Percentiles rank a stretch among this genome's conserved stretches.
Evolutionary conservation across 2,797 vertebrate genomes (phyloP).

Genomic region (Poecilia picta): DNA sequence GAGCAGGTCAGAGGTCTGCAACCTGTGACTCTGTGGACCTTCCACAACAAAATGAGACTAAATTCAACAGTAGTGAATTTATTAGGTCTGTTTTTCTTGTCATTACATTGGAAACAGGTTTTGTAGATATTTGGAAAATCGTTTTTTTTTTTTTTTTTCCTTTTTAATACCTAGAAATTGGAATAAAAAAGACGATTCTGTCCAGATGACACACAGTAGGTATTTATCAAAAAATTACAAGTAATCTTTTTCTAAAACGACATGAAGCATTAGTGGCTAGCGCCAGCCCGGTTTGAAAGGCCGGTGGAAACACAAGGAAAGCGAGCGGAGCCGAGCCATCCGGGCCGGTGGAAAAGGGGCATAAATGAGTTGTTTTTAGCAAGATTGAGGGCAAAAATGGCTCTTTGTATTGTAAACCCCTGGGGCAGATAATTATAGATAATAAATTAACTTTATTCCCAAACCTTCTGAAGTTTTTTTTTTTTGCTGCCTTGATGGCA

Average conservation of each 20-base stretch:
- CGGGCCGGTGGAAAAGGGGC: too few species aligned
- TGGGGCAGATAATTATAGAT: slow-evolving; percentile 30
- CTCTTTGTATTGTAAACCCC: neutral
- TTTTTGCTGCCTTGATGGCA: too few species aligned
- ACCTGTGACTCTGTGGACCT: neutral
- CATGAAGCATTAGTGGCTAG: neutral
- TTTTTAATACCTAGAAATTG: neutral
- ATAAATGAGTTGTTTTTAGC: neutral
- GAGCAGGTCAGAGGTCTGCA: slow-evolving; percentile 23
- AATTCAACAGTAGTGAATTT: neutral
- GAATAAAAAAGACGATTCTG: neutral
- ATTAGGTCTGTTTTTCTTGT: neutral
- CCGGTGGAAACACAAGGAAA: too few species aligned
- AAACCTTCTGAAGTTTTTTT: slow-evolving; percentile 54
- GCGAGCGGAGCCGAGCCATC: too few species aligned
- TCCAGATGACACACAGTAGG: neutral
- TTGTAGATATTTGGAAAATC: neutral
- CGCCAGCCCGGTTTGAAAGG: too few species aligned
- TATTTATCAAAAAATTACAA: neutral
- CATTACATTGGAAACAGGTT: neutral
- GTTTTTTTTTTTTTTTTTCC: too few species aligned
- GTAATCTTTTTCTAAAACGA: neutral
- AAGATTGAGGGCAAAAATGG: neutral
- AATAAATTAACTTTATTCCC: slow-evolving; percentile 47
- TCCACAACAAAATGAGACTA: neutral